Percentiles rank a stretch among this genome's conserved stretches.
These are phyloP conservation scores for Callipepla squamata DNA, from an alignment of 2,113 vertebrate genomes.

Conservation along the genomic window DNA sequence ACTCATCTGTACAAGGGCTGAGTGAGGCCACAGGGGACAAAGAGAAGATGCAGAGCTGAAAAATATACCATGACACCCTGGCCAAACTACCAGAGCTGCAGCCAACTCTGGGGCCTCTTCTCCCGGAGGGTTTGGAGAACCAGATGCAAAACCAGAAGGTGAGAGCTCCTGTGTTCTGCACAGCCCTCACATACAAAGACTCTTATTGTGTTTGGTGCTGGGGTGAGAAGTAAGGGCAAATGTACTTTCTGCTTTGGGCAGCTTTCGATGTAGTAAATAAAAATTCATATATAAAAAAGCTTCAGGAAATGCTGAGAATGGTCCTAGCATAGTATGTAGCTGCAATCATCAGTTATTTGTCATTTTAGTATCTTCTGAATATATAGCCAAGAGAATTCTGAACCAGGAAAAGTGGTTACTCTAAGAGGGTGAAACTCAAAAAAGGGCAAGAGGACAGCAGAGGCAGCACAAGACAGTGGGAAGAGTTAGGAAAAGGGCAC, in stretches of 20 bases:
- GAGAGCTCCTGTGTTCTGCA: background rate
- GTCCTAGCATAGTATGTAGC: background rate
- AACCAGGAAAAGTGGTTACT: background rate
- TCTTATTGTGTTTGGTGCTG: rapidly evolving
- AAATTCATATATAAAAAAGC: background rate
- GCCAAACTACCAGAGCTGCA: background rate
- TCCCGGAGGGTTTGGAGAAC: rapidly evolving
- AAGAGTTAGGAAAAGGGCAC: background rate
- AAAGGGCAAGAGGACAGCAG: background rate
- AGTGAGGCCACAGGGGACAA: background rate
- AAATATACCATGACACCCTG: background rate
- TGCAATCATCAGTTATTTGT: background rate
- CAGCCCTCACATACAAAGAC: rapidly evolving
- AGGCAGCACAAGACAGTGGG: background rate
- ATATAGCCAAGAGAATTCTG: background rate
- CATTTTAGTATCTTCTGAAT: background rate
- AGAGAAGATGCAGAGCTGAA: background rate
- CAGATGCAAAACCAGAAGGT: background rate
- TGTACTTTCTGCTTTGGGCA: background rate
- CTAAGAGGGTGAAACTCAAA: background rate
- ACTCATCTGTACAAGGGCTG: background rate
- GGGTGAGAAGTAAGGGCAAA: background rate
- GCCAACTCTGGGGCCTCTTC: background rate
- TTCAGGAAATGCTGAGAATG: background rate
- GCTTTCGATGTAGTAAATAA: background rate